Evolutionary conservation across 1,140 invertebrate genomes (phyloP), one percentile per base, ranked within the genome.

Genomic region (Callitettix versicolor): DNA sequence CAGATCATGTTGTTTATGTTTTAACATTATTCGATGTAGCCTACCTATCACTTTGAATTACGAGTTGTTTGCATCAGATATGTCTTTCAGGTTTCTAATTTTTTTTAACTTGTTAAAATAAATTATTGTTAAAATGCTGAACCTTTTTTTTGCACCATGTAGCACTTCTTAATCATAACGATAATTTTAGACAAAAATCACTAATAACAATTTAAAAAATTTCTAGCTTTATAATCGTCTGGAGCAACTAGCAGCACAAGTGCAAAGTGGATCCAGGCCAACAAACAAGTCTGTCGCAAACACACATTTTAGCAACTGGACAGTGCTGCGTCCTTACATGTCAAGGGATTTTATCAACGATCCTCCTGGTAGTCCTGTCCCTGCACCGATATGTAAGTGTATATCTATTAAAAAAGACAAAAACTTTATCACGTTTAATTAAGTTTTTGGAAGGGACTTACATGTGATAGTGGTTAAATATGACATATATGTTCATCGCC

Each of bases 291-390:
- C 26, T 30, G 26, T 9, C 9, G 26, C 15, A 49, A 26, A 24
- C 12, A 12, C 21, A 30, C 21, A 49, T 15, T 14, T 49, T n/a
- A 49, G 47, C 47, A 49, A 49, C 21, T 49, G 47, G 47, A 49
- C 9, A 15, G 24, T 15, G 2, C 11, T 49, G 11, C 3, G 73
- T 46, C 75, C 76, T 30, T 68, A 67, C 47, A 73, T 77, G 65
- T 76, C 75, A 9, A 76, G 74, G 72, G 74, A 78, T 63, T 78
- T 77, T 69, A 68, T 70, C 52, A 48, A 59, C 6, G 69, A 71
- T 15, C 24, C 14, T 33, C 24, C 14, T 9, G 33, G 18, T 44
- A 1, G 53, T 14, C 44, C 60, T 38, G 34, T 64, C 4, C 43
- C 54, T 48, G 61, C 59, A 42, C 65, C 57, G 21, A 66, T 70